Conservation (phyloP, 1,140 invertebrate species). For the Tetragnatha versicolor region DNA sequence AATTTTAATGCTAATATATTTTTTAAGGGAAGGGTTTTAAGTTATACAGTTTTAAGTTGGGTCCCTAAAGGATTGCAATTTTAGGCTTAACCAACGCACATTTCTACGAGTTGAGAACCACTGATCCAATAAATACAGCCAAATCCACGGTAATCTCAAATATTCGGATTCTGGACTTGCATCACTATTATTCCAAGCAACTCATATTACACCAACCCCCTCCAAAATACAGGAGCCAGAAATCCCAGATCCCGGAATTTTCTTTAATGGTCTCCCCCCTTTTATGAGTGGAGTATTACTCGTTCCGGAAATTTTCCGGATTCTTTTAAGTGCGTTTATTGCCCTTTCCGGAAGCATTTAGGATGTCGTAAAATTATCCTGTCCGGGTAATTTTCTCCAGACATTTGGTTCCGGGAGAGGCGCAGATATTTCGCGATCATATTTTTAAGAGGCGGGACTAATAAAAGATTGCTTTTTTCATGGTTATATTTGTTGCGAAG, state of each 20-base stretch:
- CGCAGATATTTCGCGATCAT: constrained; percentile 29
- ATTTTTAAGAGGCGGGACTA: constrained; percentile 39
- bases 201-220: background rate
- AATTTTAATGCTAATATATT: too few species aligned
- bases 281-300: constrained; percentile 10
- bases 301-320: constrained; percentile 40
- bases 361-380: constrained; percentile 48
- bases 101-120: too few species aligned
- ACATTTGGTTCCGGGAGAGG: constrained; percentile 11
- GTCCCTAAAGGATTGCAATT: too few species aligned
- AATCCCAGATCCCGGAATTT: constrained; percentile 26
- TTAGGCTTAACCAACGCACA: too few species aligned
- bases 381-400: constrained; percentile 27
- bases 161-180: too few species aligned
- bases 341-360: constrained; percentile 43
- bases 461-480: too few species aligned
- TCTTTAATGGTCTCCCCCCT: constrained; percentile 23
- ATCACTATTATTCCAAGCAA: too few species aligned
- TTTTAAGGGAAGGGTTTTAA: too few species aligned
- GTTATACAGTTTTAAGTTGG: too few species aligned
- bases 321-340: constrained; percentile 48
- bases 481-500: too few species aligned
- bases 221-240: background rate
- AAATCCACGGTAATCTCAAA: too few species aligned
- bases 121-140: too few species aligned